A percentile compares a stretch with the other conserved stretches of the same genome.
Evolutionary conservation across 2,888 invertebrate genomes (phyloP).

Genomic region (Stratiomys singularior): DNA sequence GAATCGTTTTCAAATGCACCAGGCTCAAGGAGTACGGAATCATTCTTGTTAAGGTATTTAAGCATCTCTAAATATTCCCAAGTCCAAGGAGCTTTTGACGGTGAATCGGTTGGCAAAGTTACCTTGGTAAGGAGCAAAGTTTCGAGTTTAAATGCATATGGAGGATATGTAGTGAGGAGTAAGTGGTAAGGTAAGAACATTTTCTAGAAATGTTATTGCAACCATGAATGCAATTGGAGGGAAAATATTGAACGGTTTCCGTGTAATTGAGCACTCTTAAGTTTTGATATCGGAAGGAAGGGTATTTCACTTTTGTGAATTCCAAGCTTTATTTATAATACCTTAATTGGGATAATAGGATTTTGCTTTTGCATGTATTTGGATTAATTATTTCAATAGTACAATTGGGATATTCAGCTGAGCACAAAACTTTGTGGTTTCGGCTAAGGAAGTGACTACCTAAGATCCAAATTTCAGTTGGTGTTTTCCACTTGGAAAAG

Average conservation of each 20-base stretch:
- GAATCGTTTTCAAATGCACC: background rate
- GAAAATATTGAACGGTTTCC: conserved; percentile 4
- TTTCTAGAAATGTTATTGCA: background rate
- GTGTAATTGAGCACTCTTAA: conserved; percentile 2
- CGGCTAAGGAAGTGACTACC: no score
- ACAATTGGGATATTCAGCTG: background rate
- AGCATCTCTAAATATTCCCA: background rate
- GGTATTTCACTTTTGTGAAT: background rate
- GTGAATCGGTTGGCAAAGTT: no score
- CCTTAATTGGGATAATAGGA: background rate
- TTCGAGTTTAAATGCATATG: background rate
- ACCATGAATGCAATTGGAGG: background rate
- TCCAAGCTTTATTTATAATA: background rate
- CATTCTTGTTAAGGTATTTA: background rate
- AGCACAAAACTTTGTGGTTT: no score
- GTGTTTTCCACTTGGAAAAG: no score
- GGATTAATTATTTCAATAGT: background rate
- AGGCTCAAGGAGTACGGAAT: background rate
- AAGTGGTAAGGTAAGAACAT: background rate
- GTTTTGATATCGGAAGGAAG: background rate
- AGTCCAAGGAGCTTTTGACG: conserved; percentile 3
- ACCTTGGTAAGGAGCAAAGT: background rate
- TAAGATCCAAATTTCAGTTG: no score
- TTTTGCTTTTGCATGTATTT: background rate
- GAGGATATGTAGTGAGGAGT: background rate